phyloP scores from a whole-genome alignment of 2,113 vertebrate species.

The Aythya baeri region DNA sequence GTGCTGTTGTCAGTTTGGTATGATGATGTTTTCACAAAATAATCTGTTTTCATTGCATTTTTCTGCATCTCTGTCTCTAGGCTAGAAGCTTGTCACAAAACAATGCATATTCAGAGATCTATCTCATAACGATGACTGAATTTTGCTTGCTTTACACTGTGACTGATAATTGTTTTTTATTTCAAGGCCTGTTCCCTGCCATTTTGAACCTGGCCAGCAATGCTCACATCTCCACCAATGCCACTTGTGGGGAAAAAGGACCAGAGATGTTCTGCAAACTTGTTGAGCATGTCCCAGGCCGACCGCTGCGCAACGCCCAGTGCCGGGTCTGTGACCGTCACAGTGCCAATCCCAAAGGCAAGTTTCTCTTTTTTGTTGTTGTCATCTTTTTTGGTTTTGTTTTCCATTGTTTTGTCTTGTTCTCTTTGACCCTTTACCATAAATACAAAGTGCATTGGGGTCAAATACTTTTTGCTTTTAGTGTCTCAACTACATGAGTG shows the following conservation, averaged over 20 bases:
- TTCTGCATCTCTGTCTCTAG: neutral
- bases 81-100: neutral
- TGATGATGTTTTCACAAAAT: neutral
- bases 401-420: neutral
- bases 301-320: slow-evolving; percentile 87
- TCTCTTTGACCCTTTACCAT: neutral
- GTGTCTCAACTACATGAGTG: fast-evolving
- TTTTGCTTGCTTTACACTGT: neutral
- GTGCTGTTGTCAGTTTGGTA: neutral
- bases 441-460: neutral
- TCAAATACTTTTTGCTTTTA: neutral
- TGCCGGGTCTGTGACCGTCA: slow-evolving; percentile 86
- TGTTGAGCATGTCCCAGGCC: slow-evolving; percentile 92
- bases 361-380: neutral
- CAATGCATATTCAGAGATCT: neutral
- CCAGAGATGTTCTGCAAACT: slow-evolving; percentile 95
- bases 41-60: neutral
- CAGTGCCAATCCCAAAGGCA: slow-evolving; percentile 88
- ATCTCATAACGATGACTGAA: neutral
- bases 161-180: neutral
- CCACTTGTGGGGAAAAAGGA: slow-evolving; percentile 90
- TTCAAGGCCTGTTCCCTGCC: slow-evolving; percentile 92
- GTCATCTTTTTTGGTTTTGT: neutral
- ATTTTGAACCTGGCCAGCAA: slow-evolving; percentile 95
- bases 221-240: slow-evolving; percentile 88